A percentile compares a stretch with the other conserved stretches of the same genome.
Conservation (phyloP, 1,140 invertebrate species). For the Solen grandis region DNA sequence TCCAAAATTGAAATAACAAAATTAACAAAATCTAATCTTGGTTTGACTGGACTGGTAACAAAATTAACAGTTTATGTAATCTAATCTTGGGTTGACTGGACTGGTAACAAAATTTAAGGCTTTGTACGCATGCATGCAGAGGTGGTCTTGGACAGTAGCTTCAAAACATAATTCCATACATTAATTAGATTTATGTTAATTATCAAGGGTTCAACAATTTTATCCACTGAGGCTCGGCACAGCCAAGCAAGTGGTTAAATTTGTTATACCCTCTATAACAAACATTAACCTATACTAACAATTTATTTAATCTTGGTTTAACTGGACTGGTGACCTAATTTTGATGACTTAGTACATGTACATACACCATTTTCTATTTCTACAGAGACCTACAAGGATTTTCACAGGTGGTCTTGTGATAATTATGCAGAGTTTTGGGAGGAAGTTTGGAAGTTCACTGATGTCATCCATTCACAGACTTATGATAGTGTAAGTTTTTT, state of each 20-base stretch:
- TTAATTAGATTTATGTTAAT: too few species aligned
- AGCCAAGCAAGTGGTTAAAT: not conserved
- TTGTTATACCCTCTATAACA: not conserved
- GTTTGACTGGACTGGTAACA: too few species aligned
- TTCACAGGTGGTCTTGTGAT: constrained; percentile 82
- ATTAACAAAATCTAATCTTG: too few species aligned
- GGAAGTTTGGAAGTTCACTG: constrained; percentile 80
- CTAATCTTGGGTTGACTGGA: too few species aligned
- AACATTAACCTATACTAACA: not conserved
- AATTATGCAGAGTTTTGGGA: constrained; percentile 82
- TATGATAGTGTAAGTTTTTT: constrained; percentile 79
- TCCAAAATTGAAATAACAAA: too few species aligned
- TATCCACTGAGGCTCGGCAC: not conserved
- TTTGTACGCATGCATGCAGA: too few species aligned
- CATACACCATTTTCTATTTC: constrained; percentile 27
- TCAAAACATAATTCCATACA: too few species aligned
- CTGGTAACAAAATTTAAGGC: too few species aligned
- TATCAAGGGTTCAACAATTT: not conserved
- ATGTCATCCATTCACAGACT: constrained; percentile 76
- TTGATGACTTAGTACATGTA: not conserved
- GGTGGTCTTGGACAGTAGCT: too few species aligned
- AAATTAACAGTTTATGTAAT: too few species aligned
- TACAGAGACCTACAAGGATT: constrained; percentile 80
- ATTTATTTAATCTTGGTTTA: not conserved
- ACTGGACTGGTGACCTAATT: not conserved